phyloP scores from a whole-genome alignment of 2,888 invertebrate species.

The Shargacucullia verbasci region DNA sequence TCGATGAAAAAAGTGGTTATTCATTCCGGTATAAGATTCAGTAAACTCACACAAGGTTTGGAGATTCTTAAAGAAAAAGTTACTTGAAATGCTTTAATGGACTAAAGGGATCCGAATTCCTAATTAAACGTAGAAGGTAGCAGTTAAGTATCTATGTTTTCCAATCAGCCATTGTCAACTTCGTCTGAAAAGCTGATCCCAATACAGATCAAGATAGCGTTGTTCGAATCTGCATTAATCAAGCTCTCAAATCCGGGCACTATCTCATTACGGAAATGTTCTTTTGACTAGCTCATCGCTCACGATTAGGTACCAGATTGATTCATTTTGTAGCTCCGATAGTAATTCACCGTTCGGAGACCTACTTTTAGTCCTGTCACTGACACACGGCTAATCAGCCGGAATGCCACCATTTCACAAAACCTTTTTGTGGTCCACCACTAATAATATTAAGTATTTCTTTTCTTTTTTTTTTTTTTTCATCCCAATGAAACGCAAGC shows the following conservation, averaged over 20 bases:
- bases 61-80: conserved; percentile 17
- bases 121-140: conserved; percentile 5
- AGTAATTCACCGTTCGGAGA: too few species aligned
- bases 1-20: conserved; percentile 37
- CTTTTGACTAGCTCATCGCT: conserved; percentile 9
- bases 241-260: conserved; percentile 1
- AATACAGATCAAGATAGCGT: conserved; percentile 39
- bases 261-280: conserved; percentile 9
- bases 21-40: conserved; percentile 31
- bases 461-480: too few species aligned
- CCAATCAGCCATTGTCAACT: conserved; percentile 34
- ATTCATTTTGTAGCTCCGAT: too few species aligned
- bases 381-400: too few species aligned
- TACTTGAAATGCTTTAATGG: conserved; percentile 13
- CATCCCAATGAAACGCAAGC: too few species aligned
- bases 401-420: too few species aligned
- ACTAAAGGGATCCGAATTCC: conserved; percentile 9
- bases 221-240: conserved; percentile 36
- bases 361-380: too few species aligned
- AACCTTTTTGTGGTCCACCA: too few species aligned
- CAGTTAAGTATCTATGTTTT: conserved; percentile 12
- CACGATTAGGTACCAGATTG: conserved; percentile 17
- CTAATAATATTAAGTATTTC: too few species aligned
- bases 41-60: conserved; percentile 35
- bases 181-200: conserved; percentile 8